These are phyloP conservation scores for Dicrurus megarhynchus DNA, from an alignment of 2,113 vertebrate species.

Conservation along the genomic window DNA sequence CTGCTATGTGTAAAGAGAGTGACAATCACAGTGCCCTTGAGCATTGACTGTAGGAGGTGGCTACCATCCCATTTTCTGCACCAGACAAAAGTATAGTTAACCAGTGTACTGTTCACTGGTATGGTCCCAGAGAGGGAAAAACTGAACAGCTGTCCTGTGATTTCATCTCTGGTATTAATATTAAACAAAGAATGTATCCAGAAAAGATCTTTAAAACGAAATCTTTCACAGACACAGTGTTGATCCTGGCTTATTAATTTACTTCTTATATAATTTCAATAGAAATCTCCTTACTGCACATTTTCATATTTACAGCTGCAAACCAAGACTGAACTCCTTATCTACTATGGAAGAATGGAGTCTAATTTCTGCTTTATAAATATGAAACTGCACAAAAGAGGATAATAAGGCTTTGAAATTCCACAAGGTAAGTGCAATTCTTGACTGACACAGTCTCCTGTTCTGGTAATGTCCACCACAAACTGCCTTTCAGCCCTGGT, in stretches of 20 bases:
- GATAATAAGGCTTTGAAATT: neutral
- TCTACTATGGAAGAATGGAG: neutral
- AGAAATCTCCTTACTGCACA: neutral
- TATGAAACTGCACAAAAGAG: neutral
- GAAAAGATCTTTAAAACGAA: neutral
- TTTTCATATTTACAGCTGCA: neutral
- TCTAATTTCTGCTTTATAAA: neutral
- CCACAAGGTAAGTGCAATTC: neutral
- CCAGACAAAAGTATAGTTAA: neutral
- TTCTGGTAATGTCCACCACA: neutral
- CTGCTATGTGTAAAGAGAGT: slow-evolving; percentile 1
- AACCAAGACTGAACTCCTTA: neutral
- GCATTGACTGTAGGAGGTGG: neutral
- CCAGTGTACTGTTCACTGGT: neutral
- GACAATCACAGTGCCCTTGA: slow-evolving; percentile 48
- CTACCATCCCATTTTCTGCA: neutral
- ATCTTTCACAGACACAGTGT: neutral
- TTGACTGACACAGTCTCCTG: neutral
- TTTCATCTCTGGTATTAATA: neutral
- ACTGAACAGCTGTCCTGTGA: neutral
- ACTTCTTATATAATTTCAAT: neutral
- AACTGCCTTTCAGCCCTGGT: neutral
- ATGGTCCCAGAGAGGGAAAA: neutral
- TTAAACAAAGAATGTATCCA: neutral
- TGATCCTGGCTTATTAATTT: neutral